Evolutionary conservation across 1,140 invertebrate genomes (phyloP).

Genomic region (Hylaeus volcanicus): DNA sequence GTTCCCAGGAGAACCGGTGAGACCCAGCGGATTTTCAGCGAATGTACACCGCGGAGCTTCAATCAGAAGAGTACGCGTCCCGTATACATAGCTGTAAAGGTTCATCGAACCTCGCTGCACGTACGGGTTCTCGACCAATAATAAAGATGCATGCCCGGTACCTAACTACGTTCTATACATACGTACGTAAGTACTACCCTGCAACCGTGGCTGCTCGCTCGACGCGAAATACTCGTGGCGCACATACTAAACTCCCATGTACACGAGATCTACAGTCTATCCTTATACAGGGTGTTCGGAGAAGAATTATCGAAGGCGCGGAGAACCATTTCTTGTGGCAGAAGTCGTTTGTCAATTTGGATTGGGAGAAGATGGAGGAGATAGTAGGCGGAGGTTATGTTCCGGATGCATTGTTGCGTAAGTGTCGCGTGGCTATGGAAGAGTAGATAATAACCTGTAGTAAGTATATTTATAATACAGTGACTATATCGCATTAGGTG

Average conservation of each 20-base stretch:
- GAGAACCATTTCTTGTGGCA: no score
- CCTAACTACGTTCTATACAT: slow-evolving; percentile 65
- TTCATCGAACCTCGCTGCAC: slow-evolving; percentile 63
- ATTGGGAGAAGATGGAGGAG: no score
- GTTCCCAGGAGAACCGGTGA: slow-evolving; percentile 14
- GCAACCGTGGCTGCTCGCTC: slow-evolving; percentile 41
- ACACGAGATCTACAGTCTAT: background rate
- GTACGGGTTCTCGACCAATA: slow-evolving; percentile 64
- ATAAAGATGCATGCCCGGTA: slow-evolving; percentile 67
- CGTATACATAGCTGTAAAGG: slow-evolving; percentile 54
- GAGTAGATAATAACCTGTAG: no score
- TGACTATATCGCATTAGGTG: no score
- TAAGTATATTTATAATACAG: no score
- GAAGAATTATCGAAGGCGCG: no score
- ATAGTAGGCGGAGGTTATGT: no score
- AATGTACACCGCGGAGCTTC: slow-evolving; percentile 41
- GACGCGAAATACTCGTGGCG: slow-evolving; percentile 18
- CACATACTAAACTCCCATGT: slow-evolving; percentile 20
- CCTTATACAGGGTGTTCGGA: slow-evolving; percentile 17
- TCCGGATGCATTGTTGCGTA: no score
- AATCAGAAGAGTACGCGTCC: slow-evolving; percentile 54
- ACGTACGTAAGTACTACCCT: slow-evolving; percentile 62
- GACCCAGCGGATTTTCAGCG: slow-evolving; percentile 49
- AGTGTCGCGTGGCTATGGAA: no score
- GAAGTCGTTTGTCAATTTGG: no score